A percentile compares a stretch with the other conserved stretches of the same genome.
These are phyloP conservation scores for Halcyon senegalensis DNA, from an alignment of 2,113 vertebrate genomes.

Conservation along the genomic window DNA sequence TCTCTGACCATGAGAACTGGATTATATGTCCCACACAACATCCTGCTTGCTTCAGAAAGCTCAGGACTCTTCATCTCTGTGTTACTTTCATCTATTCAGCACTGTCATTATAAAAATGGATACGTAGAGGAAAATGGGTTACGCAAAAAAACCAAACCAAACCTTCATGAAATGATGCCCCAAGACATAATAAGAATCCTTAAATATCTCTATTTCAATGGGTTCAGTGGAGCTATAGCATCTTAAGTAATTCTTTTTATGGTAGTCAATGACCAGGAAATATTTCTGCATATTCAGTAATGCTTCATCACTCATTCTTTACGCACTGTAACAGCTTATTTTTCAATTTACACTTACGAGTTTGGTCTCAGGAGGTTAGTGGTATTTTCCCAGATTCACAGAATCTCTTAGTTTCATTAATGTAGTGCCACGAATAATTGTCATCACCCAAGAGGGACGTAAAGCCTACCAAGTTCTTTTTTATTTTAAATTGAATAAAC, in stretches of 20 bases:
- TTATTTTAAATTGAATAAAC: slow-evolving; percentile 23
- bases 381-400: not conserved
- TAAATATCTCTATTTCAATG: not conserved
- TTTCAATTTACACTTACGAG: not conserved
- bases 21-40: not conserved
- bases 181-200: not conserved
- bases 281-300: not conserved
- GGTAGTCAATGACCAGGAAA: not conserved
- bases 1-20: not conserved
- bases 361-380: not conserved
- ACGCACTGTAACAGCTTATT: not conserved
- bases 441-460: not conserved
- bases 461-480: not conserved
- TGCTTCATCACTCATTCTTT: not conserved
- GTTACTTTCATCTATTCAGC: not conserved
- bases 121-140: slow-evolving; percentile 14
- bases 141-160: not conserved
- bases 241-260: not conserved
- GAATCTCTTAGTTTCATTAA: not conserved
- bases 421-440: not conserved
- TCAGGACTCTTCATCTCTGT: not conserved
- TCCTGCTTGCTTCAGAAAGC: not conserved
- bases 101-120: slow-evolving; percentile 6
- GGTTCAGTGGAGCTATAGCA: not conserved
- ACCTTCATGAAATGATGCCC: not conserved